These are phyloP conservation scores for Drosophila erecta DNA, from an alignment of 1,140 invertebrate genomes.

Conservation along the genomic window DNA sequence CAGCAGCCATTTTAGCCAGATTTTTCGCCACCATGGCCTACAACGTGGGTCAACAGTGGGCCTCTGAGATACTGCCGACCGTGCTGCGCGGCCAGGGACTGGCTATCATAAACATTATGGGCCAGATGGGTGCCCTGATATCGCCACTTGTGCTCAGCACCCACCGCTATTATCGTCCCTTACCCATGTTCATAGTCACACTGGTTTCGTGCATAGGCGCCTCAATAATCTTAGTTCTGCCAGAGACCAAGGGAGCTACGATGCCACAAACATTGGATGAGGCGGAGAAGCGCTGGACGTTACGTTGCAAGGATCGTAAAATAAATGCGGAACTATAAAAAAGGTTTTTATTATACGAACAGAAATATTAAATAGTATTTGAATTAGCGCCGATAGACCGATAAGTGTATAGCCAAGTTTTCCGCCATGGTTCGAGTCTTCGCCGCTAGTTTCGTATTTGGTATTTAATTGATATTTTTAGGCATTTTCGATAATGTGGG, in stretches of 20 bases:
- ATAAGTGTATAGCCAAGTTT: not conserved
- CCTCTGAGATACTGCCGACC: conserved; percentile 93
- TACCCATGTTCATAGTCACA: conserved; percentile 90
- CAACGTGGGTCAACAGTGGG: conserved; percentile 94
- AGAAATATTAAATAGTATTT: too few relatives aligned
- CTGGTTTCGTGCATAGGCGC: conserved; percentile 88
- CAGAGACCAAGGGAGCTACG: conserved; percentile 92
- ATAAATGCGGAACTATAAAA: not conserved
- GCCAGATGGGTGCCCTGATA: conserved; percentile 91
- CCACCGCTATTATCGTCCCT: conserved; percentile 87
- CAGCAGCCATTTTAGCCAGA: conserved; percentile 90
- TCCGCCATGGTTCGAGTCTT: not conserved
- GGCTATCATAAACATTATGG: conserved; percentile 92
- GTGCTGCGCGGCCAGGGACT: conserved; percentile 93
- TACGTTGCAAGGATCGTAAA: conserved; percentile 1
- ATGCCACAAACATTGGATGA: conserved; percentile 89
- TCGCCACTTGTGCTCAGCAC: conserved; percentile 93
- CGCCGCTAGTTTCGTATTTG: not conserved
- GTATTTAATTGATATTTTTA: not conserved
- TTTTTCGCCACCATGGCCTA: conserved; percentile 94
- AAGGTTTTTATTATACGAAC: not conserved
- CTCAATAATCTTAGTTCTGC: conserved; percentile 90
- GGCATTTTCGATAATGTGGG: not conserved
- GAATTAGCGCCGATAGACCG: not conserved
- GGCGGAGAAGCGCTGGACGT: conserved; percentile 24